Base-by-base conservation (phyloP, 2,797 vertebrate genomes). In the Hipposideros larvatus region DNA sequence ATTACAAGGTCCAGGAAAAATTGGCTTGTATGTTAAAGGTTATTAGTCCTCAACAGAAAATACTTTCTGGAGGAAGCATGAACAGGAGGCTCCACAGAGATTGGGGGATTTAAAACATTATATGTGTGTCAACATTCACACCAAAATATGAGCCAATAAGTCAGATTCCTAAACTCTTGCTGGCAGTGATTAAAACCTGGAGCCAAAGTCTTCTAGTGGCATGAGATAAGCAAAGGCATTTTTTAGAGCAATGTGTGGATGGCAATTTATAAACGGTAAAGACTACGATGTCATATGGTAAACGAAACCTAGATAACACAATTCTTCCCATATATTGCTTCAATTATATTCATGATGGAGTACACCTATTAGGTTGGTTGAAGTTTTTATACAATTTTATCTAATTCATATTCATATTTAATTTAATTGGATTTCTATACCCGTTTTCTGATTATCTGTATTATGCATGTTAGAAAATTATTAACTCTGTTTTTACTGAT, bases 191-290 rank as follows among this genome's bases (percentile, higher is more conserved):
- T 98, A 97, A 98, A 98, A 97, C 65, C 63, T 97, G 90, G 59
- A 98, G 82, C 51, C 74, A 91, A 96, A 71, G 73, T 94, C 92
- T 96, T 88, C 88, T 68, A 84, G 80, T 79, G 96, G 86, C 46
- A 84, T 7, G 16, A 98, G 94, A 97, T 87, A 97, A 96, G 89
- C 57, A 65, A 97, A 97, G 83, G 24, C 41, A 78, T 94, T 98
- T 93, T 97, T 97, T 94, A 97, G 92, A 86, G 73, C 21, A 0
- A 9, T 51, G 2, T 96, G 90, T 98, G 97, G 86, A 97, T 94
- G 78, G 70, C 90, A 96, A 97, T 97, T 98, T 97, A 97, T 93
- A 98, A 96, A 91, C 83, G 85, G 55, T 70, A 86, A 96, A 97
- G 82, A 91, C 9, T 51, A 57, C 97, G 82, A 96, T 91, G 77